Evolutionary conservation across 2,888 invertebrate genomes (phyloP).

Genomic region (Coelinius sp.): DNA sequence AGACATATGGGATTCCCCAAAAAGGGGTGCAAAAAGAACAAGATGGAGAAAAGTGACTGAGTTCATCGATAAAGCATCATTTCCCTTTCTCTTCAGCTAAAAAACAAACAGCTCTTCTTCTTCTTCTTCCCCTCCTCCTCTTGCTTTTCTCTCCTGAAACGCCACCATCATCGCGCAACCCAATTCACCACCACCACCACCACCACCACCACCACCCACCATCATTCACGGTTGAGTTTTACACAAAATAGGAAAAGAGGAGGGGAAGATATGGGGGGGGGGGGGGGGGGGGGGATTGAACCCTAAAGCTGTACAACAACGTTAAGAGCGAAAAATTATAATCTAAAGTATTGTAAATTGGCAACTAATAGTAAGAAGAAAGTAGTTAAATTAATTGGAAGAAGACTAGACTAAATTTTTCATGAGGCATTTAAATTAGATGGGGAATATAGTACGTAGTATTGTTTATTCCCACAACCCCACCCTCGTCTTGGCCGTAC

Average conservation of each 20-base stretch:
- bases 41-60: no score
- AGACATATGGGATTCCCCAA: no score
- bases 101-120: slow-evolving; percentile 66
- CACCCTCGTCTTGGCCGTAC: no score
- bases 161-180: slow-evolving; percentile 16
- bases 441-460: no score
- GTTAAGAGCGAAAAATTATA: background rate
- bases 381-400: no score
- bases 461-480: background rate
- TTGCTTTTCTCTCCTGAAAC: slow-evolving; percentile 51
- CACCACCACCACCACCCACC: slow-evolving; percentile 72
- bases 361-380: no score
- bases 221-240: slow-evolving; percentile 60
- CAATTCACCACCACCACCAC: slow-evolving; percentile 58
- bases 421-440: no score
- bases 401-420: no score
- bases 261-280: slow-evolving; percentile 37
- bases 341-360: background rate
- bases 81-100: no score
- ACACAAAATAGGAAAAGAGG: slow-evolving; percentile 43
- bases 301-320: background rate
- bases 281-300: slow-evolving; percentile 18
- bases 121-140: slow-evolving; percentile 68
- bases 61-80: no score
- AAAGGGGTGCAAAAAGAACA: no score